A percentile compares a stretch with the other conserved stretches of the same genome.
Conservation (phyloP, 2,797 vertebrate genomes). For the Oryzias dopingdopingensis region DNA sequence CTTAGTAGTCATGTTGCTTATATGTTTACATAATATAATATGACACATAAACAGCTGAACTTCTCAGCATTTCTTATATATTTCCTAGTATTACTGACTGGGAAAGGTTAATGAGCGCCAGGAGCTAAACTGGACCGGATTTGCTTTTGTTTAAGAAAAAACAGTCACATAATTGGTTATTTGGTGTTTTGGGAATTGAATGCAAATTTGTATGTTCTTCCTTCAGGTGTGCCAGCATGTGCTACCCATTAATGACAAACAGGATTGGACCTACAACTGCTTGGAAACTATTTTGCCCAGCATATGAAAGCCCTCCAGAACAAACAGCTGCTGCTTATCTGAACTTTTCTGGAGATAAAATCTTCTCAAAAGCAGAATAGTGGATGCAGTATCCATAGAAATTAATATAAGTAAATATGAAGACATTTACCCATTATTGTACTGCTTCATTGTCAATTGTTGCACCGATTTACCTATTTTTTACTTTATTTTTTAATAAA, state of each 20-base stretch:
- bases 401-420: conserved; percentile 1
- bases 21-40: too few species aligned
- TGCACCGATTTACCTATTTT: background rate
- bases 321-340: background rate
- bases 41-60: too few species aligned
- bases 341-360: too few species aligned
- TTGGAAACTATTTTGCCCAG: conserved; percentile 79
- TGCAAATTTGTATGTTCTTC: conserved; percentile 21
- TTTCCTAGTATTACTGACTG: background rate
- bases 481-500: too few species aligned
- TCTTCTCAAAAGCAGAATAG: too few species aligned
- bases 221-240: conserved; percentile 90
- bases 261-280: conserved; percentile 88
- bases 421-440: background rate
- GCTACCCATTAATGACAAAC: conserved; percentile 82
- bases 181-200: background rate
- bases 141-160: too few species aligned
- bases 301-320: conserved; percentile 20
- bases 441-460: background rate
- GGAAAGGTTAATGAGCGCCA: background rate
- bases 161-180: background rate
- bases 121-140: background rate
- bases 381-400: background rate
- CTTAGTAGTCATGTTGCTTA: too few species aligned
- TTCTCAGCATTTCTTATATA: background rate